Percentiles rank a stretch among this genome's conserved stretches.
Conservation (phyloP, 2,888 invertebrate genomes). For the Bellardia pandia region DNA sequence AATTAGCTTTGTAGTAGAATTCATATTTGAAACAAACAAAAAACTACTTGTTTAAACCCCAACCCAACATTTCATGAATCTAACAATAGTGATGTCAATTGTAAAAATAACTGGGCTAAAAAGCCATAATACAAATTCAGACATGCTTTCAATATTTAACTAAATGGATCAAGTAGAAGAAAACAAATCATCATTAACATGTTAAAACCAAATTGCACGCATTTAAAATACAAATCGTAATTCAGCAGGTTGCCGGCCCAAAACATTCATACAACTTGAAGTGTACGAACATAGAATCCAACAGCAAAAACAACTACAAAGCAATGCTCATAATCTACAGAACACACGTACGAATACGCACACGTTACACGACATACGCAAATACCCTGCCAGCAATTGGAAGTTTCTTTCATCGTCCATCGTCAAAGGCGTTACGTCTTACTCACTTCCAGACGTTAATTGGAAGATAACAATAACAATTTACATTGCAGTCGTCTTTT, state of each 20-base stretch:
- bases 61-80: neutral
- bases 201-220: slow-evolving; percentile 67
- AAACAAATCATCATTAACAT: slow-evolving; percentile 65
- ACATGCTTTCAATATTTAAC: slow-evolving; percentile 66
- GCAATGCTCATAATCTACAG: slow-evolving; percentile 2
- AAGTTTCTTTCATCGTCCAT: too few species aligned
- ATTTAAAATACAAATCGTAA: slow-evolving; percentile 70
- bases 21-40: too few species aligned
- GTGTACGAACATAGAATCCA: neutral
- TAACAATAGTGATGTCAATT: slow-evolving; percentile 64
- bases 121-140: slow-evolving; percentile 61
- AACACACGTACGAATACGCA: slow-evolving; percentile 9
- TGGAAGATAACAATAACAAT: too few species aligned
- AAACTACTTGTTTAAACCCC: neutral
- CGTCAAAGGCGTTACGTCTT: too few species aligned
- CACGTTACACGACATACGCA: slow-evolving; percentile 1
- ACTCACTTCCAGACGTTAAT: too few species aligned
- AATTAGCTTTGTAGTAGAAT: too few species aligned
- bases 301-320: neutral
- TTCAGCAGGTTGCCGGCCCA: slow-evolving; percentile 45
- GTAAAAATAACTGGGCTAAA: slow-evolving; percentile 59
- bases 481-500: too few species aligned
- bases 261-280: neutral
- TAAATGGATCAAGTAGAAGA: slow-evolving; percentile 54
- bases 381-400: too few species aligned